phyloP scores from a whole-genome alignment of 2,797 vertebrate genomes.

The Staurois parvus region DNA sequence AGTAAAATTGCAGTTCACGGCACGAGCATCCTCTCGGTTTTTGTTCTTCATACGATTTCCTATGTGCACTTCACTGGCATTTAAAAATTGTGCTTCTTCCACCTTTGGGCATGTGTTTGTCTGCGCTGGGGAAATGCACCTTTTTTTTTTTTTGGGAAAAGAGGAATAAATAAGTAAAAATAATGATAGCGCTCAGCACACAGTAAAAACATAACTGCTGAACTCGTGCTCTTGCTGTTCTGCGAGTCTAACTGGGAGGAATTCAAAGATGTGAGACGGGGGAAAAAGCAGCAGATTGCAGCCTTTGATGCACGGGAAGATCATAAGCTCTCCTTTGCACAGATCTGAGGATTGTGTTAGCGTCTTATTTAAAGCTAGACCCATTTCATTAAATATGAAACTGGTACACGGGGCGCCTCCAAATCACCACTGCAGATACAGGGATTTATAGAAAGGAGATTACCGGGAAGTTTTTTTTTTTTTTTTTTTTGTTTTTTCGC shows the following conservation, averaged over 20 bases:
- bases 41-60: neutral
- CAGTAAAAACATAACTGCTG: constrained; percentile 32
- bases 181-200: constrained; percentile 19
- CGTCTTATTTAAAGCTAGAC: constrained; percentile 48
- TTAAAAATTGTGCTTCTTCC: neutral
- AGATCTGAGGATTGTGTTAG: constrained; percentile 54
- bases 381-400: constrained; percentile 58
- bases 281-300: constrained; percentile 44
- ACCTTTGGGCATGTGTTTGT: neutral
- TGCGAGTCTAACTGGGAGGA: constrained; percentile 6
- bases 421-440: constrained; percentile 25
- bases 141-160: neutral
- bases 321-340: constrained; percentile 53
- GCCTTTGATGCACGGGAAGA: constrained; percentile 49
- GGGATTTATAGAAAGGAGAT: constrained; percentile 42
- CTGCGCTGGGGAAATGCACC: neutral
- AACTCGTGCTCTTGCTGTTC: constrained; percentile 17
- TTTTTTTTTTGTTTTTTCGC: too few relatives aligned
- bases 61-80: constrained; percentile 6
- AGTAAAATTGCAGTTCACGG: too few relatives aligned
- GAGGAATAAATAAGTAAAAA: constrained; percentile 29
- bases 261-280: constrained; percentile 42
- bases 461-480: neutral
- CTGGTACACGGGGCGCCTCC: constrained; percentile 48
- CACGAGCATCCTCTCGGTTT: neutral